Conservation (phyloP, 1,140 invertebrate species). For the Saccostrea glomerata region DNA sequence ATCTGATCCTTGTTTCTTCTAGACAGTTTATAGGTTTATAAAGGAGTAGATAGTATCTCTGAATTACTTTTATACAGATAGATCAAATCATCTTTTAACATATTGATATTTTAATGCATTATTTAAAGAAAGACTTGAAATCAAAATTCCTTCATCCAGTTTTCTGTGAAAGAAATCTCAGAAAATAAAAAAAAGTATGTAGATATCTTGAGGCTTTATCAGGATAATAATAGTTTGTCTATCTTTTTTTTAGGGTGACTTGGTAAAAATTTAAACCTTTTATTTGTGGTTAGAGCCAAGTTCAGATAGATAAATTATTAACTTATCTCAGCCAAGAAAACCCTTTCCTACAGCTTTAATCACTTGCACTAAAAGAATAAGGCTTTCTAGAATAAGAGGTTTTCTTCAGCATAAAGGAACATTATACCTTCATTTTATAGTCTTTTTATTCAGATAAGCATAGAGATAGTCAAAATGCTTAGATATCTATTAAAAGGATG, state of each 20-base stretch:
- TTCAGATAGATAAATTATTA: conserved; percentile 39
- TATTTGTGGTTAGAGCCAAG: conserved; percentile 30
- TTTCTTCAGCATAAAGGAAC: too few species aligned
- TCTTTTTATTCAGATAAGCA: too few species aligned
- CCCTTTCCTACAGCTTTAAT: not conserved
- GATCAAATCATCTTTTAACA: too few species aligned
- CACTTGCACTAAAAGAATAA: conserved; percentile 9
- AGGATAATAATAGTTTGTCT: not conserved
- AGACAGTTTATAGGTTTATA: conserved; percentile 4
- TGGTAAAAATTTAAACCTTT: conserved; percentile 22
- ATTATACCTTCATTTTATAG: too few species aligned
- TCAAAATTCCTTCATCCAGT: not conserved
- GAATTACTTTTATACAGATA: not conserved
- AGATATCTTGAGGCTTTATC: not conserved
- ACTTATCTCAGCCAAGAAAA: conserved; percentile 6
- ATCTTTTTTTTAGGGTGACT: not conserved
- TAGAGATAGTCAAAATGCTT: too few species aligned
- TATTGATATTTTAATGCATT: not conserved
- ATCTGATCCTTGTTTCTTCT: not conserved
- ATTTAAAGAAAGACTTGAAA: not conserved
- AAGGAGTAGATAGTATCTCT: not conserved
- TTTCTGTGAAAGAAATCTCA: not conserved
- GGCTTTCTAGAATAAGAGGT: too few species aligned
- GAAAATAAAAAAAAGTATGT: not conserved
- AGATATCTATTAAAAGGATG: too few species aligned